Conservation (phyloP, 1,140 invertebrate species). For the Orius insidiosus region DNA sequence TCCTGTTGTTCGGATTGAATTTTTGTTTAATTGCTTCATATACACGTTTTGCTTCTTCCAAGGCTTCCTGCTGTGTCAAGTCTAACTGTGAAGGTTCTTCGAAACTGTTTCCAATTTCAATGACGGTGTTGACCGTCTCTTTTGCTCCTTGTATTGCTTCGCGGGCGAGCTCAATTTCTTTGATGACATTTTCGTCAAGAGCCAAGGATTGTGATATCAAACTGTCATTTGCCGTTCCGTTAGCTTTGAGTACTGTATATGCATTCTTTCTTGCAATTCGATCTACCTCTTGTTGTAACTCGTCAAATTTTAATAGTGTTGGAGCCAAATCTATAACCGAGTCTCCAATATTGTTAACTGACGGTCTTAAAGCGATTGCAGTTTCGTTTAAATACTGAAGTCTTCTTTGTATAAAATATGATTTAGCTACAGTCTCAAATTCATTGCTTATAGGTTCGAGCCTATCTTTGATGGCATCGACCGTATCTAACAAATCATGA, state of each 20-base stretch:
- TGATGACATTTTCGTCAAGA: constrained; percentile 5
- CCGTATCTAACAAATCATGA: constrained; percentile 69
- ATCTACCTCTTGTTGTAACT: no score
- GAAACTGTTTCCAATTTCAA: constrained; percentile 18
- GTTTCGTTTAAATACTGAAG: constrained; percentile 56
- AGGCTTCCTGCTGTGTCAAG: constrained; percentile 28
- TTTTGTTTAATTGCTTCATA: constrained; percentile 36
- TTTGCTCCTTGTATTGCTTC: constrained; percentile 12
- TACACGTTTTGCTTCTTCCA: constrained; percentile 52
- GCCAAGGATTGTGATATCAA: constrained; percentile 23
- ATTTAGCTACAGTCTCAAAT: constrained; percentile 51
- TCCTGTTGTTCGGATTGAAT: neutral
- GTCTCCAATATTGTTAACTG: constrained; percentile 45
- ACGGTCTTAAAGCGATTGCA: constrained; percentile 38
- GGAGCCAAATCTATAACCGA: constrained; percentile 42
- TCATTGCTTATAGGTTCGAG: constrained; percentile 48
- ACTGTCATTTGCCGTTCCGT: neutral
- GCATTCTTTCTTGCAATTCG: no score
- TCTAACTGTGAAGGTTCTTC: constrained; percentile 36
- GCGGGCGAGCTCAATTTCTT: constrained; percentile 12
- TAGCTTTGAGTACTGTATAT: neutral
- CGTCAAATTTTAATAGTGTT: constrained; percentile 27
- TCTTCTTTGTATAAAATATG: constrained; percentile 59
- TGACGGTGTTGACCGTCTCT: constrained; percentile 17
- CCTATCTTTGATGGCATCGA: constrained; percentile 47